Evolutionary conservation across 2,888 invertebrate genomes (phyloP).

Genomic region (Oxycera nigricornis): DNA sequence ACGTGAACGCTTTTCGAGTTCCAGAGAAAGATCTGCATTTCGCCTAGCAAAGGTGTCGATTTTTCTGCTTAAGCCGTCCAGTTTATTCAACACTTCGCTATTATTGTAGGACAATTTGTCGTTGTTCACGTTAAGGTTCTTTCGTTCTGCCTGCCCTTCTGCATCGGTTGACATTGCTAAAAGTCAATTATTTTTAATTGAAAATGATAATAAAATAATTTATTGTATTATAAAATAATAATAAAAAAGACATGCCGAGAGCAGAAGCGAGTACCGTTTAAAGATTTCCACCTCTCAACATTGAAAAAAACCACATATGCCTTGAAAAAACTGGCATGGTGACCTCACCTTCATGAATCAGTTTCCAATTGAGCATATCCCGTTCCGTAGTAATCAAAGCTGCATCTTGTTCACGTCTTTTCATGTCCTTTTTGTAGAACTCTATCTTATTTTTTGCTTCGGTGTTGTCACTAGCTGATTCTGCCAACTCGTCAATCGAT

Average conservation of each 20-base stretch:
- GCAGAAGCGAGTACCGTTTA: not conserved
- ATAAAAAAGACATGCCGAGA: not conserved
- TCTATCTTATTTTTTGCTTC: not conserved
- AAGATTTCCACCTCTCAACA: too few species aligned
- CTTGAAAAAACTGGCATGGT: not conserved
- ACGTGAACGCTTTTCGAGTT: not conserved
- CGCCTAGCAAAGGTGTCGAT: not conserved
- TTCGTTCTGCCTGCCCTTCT: not conserved
- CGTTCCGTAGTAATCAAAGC: not conserved
- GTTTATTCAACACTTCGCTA: not conserved
- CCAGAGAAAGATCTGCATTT: not conserved
- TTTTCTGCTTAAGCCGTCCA: not conserved
- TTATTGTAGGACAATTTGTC: not conserved
- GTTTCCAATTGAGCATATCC: conserved; percentile 10
- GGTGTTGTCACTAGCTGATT: not conserved
- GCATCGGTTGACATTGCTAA: not conserved
- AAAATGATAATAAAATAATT: too few species aligned
- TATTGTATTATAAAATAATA: not conserved
- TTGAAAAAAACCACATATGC: too few species aligned
- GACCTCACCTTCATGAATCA: conserved; percentile 11
- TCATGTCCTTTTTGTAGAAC: not conserved
- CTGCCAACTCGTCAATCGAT: not conserved
- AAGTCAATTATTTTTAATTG: too few species aligned
- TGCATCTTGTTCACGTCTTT: conserved; percentile 4
- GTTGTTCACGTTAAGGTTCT: not conserved